Evolutionary conservation across 2,888 invertebrate genomes (phyloP).

Genomic region (Saturnia japonica): DNA sequence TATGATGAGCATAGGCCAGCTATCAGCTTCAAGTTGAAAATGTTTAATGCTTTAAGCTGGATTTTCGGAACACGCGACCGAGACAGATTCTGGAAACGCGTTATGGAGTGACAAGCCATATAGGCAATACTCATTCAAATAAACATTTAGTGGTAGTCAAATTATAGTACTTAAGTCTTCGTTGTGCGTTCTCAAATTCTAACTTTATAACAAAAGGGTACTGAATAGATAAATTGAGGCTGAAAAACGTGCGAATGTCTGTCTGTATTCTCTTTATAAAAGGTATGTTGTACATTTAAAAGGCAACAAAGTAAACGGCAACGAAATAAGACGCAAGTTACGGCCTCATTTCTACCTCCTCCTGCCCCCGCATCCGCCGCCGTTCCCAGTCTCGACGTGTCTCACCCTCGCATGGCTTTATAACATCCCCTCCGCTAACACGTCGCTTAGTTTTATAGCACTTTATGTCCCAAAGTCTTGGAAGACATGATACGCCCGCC

Average conservation of each 20-base stretch:
- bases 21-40: neutral
- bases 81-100: neutral
- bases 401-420: conserved; percentile 22
- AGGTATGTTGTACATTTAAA: conserved; percentile 40
- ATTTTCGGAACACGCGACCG: too few species aligned
- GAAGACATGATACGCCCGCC: neutral
- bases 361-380: conserved; percentile 15
- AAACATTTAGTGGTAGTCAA: too few species aligned
- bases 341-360: conserved; percentile 18
- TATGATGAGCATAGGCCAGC: neutral
- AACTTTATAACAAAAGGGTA: too few species aligned
- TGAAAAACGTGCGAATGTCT: conserved; percentile 23
- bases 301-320: conserved; percentile 47
- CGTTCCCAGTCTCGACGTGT: conserved; percentile 1
- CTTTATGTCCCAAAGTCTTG: conserved; percentile 2
- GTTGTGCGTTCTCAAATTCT: neutral
- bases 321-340: conserved; percentile 40
- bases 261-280: conserved; percentile 21
- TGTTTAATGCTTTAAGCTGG: neutral
- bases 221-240: too few species aligned
- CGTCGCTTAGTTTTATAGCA: conserved; percentile 20
- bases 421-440: conserved; percentile 22
- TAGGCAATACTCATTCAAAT: too few species aligned
- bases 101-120: neutral
- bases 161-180: too few species aligned